Base-by-base conservation (phyloP, 2,888 invertebrate genomes). In the Sylvicola cinctus region DNA sequence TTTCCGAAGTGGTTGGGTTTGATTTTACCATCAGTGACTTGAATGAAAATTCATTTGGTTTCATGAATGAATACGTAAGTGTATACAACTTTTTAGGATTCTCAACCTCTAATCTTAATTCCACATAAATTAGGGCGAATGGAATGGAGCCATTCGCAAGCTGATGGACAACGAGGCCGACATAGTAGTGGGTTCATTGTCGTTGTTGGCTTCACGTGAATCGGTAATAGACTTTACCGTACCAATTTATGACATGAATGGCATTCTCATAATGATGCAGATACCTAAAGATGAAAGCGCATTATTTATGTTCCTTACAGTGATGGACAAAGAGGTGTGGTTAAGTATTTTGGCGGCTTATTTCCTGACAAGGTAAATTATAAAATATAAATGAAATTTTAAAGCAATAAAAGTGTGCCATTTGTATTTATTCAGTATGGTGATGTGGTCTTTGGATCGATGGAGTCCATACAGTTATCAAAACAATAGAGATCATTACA, bases 381-480 rank as follows among this genome's bases (percentile, higher is more conserved):
- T n/a, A n/a, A n/a, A n/a, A n/a, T n/a, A n/a, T n/a, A n/a, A n/a
- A n/a, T n/a, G n/a, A n/a, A n/a, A n/a, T n/a, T n/a, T n/a, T n/a
- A n/a, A n/a, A n/a, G n/a, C n/a, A n/a, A n/a, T n/a, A n/a, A n/a
- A n/a, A n/a, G n/a, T n/a, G n/a, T n/a, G n/a, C n/a, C n/a, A n/a
- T n/a, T n/a, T n/a, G n/a, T n/a, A n/a, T n/a, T n/a, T n/a, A n/a
- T n/a, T n/a, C n/a, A 81, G 84, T 51, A 72, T 91, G 35, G 63
- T 96, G 1, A 81, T 96, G 75, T 95, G 90, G 83, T 64, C 91
- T 3, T 96, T 96, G 53, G 95, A 96, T 57, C 80, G 83, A 40
- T 90, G 87, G 77, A 91, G 90, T 47, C 96, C 96, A 0, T 95
- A 91, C 60, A 93, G 93, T 46, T 93, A 87, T 51, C 91, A 81